Evolutionary conservation across 2,888 invertebrate genomes (phyloP).

Genomic region (Myopa testacea): DNA sequence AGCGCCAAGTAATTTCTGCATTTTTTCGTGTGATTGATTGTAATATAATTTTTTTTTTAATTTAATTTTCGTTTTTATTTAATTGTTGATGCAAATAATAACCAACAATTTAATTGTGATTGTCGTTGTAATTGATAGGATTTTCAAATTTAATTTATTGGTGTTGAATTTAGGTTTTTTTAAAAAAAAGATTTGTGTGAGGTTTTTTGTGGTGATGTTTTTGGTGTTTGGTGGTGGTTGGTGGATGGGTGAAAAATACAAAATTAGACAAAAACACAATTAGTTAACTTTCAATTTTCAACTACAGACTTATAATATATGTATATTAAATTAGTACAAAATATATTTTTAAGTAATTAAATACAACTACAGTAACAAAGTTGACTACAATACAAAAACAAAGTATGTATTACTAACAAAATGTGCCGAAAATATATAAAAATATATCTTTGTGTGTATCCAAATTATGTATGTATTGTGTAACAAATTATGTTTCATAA

Average conservation of each 20-base stretch:
- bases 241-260: constrained; percentile 62
- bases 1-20: constrained; percentile 89
- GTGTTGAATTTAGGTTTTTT: constrained; percentile 47
- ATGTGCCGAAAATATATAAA: constrained; percentile 27
- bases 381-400: constrained; percentile 40
- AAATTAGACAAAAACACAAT: constrained; percentile 67
- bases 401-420: constrained; percentile 29
- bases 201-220: constrained; percentile 51
- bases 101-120: not conserved
- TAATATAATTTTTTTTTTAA: constrained; percentile 41
- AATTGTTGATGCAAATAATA: too few relatives aligned
- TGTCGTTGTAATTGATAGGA: constrained; percentile 45
- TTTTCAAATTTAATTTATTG: constrained; percentile 45
- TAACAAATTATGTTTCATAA: not conserved
- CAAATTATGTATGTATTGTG: not conserved
- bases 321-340: constrained; percentile 48
- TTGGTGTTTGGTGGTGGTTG: constrained; percentile 47
- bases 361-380: constrained; percentile 44
- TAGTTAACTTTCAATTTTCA: constrained; percentile 53
- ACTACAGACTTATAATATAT: constrained; percentile 37
- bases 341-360: constrained; percentile 33
- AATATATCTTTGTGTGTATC: not conserved
- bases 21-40: constrained; percentile 38
- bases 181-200: constrained; percentile 42
- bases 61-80: constrained; percentile 8